Base-by-base conservation (phyloP, 2,113 vertebrate species). In the Jaculus jaculus region DNA sequence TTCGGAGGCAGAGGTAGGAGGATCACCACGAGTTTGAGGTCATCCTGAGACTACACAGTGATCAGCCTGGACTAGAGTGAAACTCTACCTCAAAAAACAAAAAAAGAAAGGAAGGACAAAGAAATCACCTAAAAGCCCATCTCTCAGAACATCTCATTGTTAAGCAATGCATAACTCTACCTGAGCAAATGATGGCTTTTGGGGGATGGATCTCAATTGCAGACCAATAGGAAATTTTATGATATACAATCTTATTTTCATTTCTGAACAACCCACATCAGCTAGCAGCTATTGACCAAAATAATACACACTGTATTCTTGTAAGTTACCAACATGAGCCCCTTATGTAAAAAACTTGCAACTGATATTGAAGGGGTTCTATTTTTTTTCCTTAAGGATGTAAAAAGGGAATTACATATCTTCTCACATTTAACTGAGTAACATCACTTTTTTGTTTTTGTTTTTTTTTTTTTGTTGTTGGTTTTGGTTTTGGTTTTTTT, bases 201-300 rank as follows among this genome's bases (percentile, higher is more conserved):
- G 34, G 30, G 17, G 28, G 39, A 34, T 65, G 9, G 54, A 77
- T 30, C 61, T 79, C 28, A 92, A 94, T 26, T 66, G 51, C 26
- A 90, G 65, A 82, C n/a, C 60, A 90, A 30, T 0, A 86, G n/a
- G 77, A 94, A 91, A 92, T 28, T 82, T 77, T 80, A 90, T 83
- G 65, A 93, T 79, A 87, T 5, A 10, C 18, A 94, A 88, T 87
- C 39, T 72, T 65, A 39, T 94, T 95, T 94, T 91, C 88, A 93
- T 88, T 94, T 93, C 60, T 82, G 66, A 96, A 74, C 34, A 85
- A 65, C 74, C 77, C 60, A 66, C 20, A 82, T 66, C 15, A 69
- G 65, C 69, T 84, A 68, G 54, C 63, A 85, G 1, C 13, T 32
- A 93, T 13, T 58, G 32, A 94, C 63, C 32, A 87, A 71, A 92